Evolutionary conservation across 2,113 vertebrate genomes (phyloP), one percentile per base, ranked within the genome.

Genomic region (Stercorarius parasiticus): DNA sequence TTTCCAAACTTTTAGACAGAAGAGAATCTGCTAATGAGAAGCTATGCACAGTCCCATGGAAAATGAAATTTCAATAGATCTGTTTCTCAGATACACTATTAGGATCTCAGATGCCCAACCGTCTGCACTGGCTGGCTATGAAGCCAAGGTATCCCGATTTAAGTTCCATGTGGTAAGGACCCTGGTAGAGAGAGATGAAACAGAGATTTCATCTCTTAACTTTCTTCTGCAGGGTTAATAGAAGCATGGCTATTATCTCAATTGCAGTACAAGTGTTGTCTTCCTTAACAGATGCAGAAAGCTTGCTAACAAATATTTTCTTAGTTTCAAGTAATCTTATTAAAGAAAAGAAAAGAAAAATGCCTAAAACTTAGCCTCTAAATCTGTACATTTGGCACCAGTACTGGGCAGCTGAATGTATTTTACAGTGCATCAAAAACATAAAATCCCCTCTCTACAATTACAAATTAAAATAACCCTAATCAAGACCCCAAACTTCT

Each of bases 31-130:
- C 21, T 49, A 59, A 43, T 50, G 25, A 70, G 34, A 91, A 76
- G 34, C 4, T 66, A n/a, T 32, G 11, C 3, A 3, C 8, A 47
- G 4, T 0, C 3, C 10, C 36, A 10, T 11, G 50, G 16, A 38
- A 83, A 91, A 77, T 1, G 1, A 27, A 15, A 61, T 78, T 70
- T 81, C 25, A 16, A 9, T 11, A 49, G 29, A n/a, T 49, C 30
- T 85, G 34, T 12, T 67, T 70, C 36, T 73, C n/a, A 70, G 47
- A 89, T 42, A 56, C 15, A 6, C 12, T 55, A 1, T 49, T 36
- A 11, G 27, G 21, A 66, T 25, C 9, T 43, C 58, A 73, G 32
- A 22, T 27, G 11, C n/a, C 10, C 26, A 65, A 8, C 4, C 4
- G 6, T 3, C 40, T 72, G 29, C 6, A 10, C 13, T 58, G 47